Evolutionary conservation across 2,797 vertebrate species (phyloP).

Genomic region (Limnodromus scolopaceus): DNA sequence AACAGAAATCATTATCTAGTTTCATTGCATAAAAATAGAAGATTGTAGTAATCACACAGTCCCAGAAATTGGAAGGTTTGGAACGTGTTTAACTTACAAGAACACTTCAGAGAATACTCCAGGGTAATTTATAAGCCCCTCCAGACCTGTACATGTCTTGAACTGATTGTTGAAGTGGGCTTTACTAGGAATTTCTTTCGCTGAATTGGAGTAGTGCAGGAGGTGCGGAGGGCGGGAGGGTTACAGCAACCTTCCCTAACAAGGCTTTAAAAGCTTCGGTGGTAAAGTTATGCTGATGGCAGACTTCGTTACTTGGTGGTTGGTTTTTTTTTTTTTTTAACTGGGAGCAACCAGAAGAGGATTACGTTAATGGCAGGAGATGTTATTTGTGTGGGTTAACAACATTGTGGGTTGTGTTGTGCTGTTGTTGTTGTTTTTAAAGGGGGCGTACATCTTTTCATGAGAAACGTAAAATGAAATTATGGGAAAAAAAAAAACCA

Average conservation of each 20-base stretch:
- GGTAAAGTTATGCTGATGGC: constrained; percentile 64
- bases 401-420: constrained; percentile 13
- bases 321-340: neutral
- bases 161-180: constrained; percentile 76
- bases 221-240: constrained; percentile 16
- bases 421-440: constrained; percentile 20
- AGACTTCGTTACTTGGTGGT: constrained; percentile 1
- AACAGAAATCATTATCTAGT: constrained; percentile 48
- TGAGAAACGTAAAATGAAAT: neutral
- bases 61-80: constrained; percentile 55
- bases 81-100: constrained; percentile 59
- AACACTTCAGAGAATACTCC: constrained; percentile 74
- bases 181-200: constrained; percentile 78
- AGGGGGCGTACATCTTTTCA: neutral
- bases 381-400: constrained; percentile 71
- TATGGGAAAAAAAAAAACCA: neutral
- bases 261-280: constrained; percentile 72
- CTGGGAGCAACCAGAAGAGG: neutral
- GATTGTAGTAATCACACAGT: constrained; percentile 17
- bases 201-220: constrained; percentile 18
- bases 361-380: constrained; percentile 27
- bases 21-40: neutral
- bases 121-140: constrained; percentile 80
- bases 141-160: constrained; percentile 77
- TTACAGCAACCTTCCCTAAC: constrained; percentile 64